Conservation (phyloP, 2,888 invertebrate genomes). For the Chouioia cunea region DNA sequence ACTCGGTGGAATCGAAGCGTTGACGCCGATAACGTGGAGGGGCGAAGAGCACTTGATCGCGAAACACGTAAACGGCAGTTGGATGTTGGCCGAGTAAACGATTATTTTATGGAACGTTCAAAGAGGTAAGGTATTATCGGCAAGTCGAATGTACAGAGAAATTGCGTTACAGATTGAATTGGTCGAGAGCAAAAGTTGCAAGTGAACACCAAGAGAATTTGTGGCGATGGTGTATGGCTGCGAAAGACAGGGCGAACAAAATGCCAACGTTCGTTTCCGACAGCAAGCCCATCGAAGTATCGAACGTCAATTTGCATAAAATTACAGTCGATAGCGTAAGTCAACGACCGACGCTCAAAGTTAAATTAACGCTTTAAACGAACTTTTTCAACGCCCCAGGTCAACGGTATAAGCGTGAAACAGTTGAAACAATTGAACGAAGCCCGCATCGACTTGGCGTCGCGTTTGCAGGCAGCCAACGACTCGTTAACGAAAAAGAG, state of each 20-base stretch:
- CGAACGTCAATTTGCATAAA: conserved; percentile 5
- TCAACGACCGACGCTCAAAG: neutral
- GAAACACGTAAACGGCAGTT: conserved; percentile 8
- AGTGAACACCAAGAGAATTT: neutral
- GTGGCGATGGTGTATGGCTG: conserved; percentile 29
- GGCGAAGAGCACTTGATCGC: conserved; percentile 29
- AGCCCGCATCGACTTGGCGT: conserved; percentile 45
- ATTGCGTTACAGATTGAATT: conserved; percentile 25
- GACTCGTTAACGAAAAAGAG: conserved; percentile 39
- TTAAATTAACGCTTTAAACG: neutral
- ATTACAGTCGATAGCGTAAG: conserved; percentile 28
- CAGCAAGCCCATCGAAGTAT: neutral
- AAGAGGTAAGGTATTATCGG: neutral
- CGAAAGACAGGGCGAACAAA: conserved; percentile 7
- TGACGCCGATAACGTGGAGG: conserved; percentile 31
- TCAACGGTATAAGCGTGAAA: conserved; percentile 50
- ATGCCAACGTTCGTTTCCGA: neutral
- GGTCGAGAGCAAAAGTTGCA: conserved; percentile 13
- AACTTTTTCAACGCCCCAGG: conserved; percentile 44
- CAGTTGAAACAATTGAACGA: conserved; percentile 47
- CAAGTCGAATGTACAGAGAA: neutral
- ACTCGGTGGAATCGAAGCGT: conserved; percentile 46
- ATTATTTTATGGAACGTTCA: conserved; percentile 7
- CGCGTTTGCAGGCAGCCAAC: conserved; percentile 45
- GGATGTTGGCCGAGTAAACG: conserved; percentile 35